Evolutionary conservation across 2,888 invertebrate species (phyloP).

Genomic region (Muscina levida): DNA sequence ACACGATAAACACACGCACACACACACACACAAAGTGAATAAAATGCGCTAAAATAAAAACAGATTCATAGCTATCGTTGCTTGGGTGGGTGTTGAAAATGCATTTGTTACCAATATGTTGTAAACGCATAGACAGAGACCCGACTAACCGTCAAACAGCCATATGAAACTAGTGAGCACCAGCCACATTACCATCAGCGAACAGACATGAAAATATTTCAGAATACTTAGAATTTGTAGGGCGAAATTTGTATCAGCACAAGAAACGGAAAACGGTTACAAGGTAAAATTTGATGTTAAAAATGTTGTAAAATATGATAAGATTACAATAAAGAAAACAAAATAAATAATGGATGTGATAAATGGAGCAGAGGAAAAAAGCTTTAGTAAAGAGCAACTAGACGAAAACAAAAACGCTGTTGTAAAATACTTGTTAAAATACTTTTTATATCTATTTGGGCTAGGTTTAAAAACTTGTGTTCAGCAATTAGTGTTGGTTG

Average conservation of each 20-base stretch:
- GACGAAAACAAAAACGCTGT: too few relatives aligned
- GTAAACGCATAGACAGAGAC: not conserved
- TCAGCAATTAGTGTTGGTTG: too few relatives aligned
- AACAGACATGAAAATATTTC: too few relatives aligned
- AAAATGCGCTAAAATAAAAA: not conserved
- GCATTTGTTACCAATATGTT: constrained; percentile 55
- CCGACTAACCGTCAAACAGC: not conserved
- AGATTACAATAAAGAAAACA: constrained; percentile 22
- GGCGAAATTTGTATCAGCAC: not conserved
- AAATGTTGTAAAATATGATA: constrained; percentile 37
- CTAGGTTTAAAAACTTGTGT: too few relatives aligned
- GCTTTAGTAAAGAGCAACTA: not conserved
- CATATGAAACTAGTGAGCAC: constrained; percentile 8
- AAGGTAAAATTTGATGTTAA: constrained; percentile 52
- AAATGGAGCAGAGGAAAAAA: not conserved
- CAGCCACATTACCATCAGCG: too few relatives aligned
- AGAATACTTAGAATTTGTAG: too few relatives aligned
- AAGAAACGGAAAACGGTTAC: constrained; percentile 46
- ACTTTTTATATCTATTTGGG: too few relatives aligned
- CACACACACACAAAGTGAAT: too few relatives aligned
- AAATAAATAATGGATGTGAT: not conserved
- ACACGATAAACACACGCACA: not conserved
- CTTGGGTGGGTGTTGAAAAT: constrained; percentile 55
- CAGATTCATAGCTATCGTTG: constrained; percentile 5
- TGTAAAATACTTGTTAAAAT: too few relatives aligned